These are phyloP conservation scores for Pseudotriccus pelzelni DNA, from an alignment of 2,797 vertebrate genomes.

Conservation along the genomic window DNA sequence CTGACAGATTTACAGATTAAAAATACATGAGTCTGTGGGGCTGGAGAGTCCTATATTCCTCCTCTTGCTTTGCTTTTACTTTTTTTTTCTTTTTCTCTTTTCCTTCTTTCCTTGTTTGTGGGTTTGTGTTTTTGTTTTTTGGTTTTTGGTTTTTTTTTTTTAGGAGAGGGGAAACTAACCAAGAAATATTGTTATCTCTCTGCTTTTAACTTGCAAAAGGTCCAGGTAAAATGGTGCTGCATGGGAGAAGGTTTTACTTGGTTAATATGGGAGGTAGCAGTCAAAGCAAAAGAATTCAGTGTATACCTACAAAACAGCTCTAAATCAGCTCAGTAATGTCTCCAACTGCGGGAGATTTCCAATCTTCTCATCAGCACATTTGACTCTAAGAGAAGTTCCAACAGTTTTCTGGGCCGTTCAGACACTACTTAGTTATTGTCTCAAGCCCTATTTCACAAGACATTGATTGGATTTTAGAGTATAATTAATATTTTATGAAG, in stretches of 20 bases:
- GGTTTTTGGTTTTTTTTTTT: background rate
- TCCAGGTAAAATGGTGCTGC: background rate
- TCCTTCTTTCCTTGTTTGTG: no score
- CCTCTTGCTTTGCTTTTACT: background rate
- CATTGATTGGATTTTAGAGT: background rate
- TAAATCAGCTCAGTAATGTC: background rate
- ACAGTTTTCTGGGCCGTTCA: background rate
- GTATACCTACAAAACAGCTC: background rate
- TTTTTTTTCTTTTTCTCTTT: no score
- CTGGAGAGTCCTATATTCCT: background rate
- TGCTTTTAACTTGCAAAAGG: background rate
- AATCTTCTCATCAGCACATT: background rate
- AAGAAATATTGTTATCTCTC: background rate
- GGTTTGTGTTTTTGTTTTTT: background rate
- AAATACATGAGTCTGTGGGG: background rate
- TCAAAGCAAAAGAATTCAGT: background rate
- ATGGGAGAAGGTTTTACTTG: background rate
- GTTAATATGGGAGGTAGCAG: background rate
- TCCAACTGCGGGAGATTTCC: background rate
- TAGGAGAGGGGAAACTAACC: background rate
- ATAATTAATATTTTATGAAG: background rate
- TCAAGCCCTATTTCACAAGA: background rate
- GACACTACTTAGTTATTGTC: background rate
- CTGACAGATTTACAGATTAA: background rate
- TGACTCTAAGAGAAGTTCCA: background rate